Base-by-base conservation (phyloP, 2,888 invertebrate genomes). In the Sarcophaga variegata region DNA sequence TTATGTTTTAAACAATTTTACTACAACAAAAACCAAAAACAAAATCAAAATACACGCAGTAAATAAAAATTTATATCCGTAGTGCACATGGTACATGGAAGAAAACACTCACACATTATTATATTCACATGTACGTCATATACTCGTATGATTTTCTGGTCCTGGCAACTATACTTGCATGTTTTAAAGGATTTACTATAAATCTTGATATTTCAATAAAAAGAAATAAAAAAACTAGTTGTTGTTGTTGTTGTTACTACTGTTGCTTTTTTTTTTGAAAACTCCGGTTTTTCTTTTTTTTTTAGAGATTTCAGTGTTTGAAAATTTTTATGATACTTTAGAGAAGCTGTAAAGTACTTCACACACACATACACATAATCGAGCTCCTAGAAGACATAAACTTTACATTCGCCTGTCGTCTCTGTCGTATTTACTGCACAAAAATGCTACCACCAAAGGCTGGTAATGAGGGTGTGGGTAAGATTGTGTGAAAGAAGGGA, bases 191-290 rank as follows among this genome's bases (percentile, higher is more conserved):
- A 81, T 82, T 82, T 85, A 64, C 81, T 75, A 75, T 81, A 82
- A 85, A 82, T 82, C 81, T 79, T 82, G 78, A 82, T 75, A 79
- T 85, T 85, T 85, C 78, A 85, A 85, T 82, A 81, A 85, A 78
- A 37, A 37, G 8, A 37, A 37, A 37, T 8, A 37, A 8, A 37
- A 37, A 37, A 10, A 37, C 8, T 37, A 17, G 54, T 63, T 81
- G 22, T 22, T 22, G 22, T 22, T 22, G 76, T 86, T 89, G 90
- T 88, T 89, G 89, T 64, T 69, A 88, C 81, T 86, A 83, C 88
- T 81, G 89, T 90, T 89, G 87, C 90, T 90, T 90, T 89, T 89
- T 88, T 87, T 87, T 75, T 70, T 11, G 11, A 54, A 63, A 5
- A 71, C 17, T 17, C 59, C 5, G n/a, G 6, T 62, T n/a, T 62